phyloP scores from a whole-genome alignment of 2,888 invertebrate species.

The Caenorhabditis japonica region DNA sequence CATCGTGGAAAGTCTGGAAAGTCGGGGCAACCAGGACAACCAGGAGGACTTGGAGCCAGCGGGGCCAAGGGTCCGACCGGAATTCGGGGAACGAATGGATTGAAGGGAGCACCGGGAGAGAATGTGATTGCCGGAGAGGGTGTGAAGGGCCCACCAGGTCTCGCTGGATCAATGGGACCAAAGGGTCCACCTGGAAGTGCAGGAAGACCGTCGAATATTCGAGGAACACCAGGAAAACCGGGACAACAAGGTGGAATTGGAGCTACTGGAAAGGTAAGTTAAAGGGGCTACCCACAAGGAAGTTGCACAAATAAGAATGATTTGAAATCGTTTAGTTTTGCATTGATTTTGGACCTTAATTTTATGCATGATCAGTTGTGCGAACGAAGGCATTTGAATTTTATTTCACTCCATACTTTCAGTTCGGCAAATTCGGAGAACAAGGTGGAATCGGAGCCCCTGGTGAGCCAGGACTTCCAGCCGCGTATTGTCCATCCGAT shows the following conservation, averaged over 20 bases:
- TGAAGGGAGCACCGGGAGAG: conserved; percentile 62
- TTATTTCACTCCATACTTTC: too few species aligned
- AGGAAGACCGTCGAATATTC: conserved; percentile 68
- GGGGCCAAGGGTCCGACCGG: conserved; percentile 61
- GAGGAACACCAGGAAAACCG: conserved; percentile 58
- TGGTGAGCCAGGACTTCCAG: conserved; percentile 67
- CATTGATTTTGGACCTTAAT: too few species aligned
- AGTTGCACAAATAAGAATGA: too few species aligned
- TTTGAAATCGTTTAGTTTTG: too few species aligned
- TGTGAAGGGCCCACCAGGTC: conserved; percentile 68
- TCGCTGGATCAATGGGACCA: conserved; percentile 62
- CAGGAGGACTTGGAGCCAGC: conserved; percentile 53
- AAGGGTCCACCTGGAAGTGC: conserved; percentile 64
- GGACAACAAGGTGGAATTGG: conserved; percentile 64
- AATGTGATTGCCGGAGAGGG: conserved; percentile 68
- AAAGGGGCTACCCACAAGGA: too few species aligned
- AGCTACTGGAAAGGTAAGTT: conserved; percentile 63
- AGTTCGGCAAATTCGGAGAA: conserved; percentile 65
- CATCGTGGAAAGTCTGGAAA: conserved; percentile 56
- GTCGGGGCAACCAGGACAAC: conserved; percentile 56
- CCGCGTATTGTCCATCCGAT: conserved; percentile 66
- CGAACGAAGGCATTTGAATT: too few species aligned
- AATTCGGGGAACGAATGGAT: conserved; percentile 53
- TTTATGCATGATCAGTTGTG: too few species aligned
- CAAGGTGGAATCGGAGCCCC: conserved; percentile 61